phyloP scores from a whole-genome alignment of 2,113 vertebrate species.

The Heterotis niloticus region DNA sequence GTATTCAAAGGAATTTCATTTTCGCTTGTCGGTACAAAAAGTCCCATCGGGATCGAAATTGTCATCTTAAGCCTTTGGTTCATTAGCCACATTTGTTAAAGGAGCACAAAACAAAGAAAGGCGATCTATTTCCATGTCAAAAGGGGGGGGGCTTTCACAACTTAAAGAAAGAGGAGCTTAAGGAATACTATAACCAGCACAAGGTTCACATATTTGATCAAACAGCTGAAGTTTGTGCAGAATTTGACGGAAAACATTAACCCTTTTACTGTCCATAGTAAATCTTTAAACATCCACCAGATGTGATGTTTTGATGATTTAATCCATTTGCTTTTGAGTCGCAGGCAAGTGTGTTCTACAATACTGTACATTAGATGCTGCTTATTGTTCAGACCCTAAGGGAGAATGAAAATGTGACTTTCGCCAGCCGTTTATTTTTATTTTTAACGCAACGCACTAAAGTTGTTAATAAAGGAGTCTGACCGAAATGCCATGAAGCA shows the following conservation, averaged over 20 bases:
- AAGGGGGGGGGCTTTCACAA: not conserved
- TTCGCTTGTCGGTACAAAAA: slow-evolving; percentile 71
- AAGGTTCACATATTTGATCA: not conserved
- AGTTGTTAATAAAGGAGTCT: slow-evolving; percentile 2
- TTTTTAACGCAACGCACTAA: not conserved
- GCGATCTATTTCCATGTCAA: slow-evolving; percentile 4
- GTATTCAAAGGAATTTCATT: slow-evolving; percentile 73
- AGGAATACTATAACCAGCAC: not conserved
- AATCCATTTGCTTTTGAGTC: no score
- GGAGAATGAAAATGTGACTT: not conserved
- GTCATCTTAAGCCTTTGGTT: slow-evolving; percentile 70
- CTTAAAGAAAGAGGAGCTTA: not conserved
- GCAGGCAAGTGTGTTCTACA: no score
- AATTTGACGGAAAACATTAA: no score
- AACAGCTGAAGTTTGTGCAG: no score
- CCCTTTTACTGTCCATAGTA: no score
- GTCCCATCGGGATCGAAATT: slow-evolving; percentile 71
- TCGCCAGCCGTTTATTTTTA: not conserved
- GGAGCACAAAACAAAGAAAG: slow-evolving; percentile 12
- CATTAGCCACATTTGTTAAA: slow-evolving; percentile 71
- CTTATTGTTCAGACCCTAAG: not conserved
- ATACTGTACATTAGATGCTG: not conserved
- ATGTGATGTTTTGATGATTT: no score
- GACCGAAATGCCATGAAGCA: not conserved
- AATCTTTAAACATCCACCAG: no score